Evolutionary conservation across 2,888 invertebrate species (phyloP).

Genomic region (Epinotia nisella): DNA sequence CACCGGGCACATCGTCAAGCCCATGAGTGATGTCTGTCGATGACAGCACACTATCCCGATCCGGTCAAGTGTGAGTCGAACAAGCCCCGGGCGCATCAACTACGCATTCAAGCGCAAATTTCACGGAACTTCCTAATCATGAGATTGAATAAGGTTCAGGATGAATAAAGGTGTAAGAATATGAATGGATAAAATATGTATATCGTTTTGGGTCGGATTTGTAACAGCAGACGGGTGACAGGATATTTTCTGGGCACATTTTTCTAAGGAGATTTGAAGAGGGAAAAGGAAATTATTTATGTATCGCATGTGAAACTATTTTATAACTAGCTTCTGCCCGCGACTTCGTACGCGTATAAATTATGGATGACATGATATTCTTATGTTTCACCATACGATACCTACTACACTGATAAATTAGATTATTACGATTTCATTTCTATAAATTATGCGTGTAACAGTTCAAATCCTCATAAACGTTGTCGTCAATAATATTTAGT

Average conservation of each 20-base stretch:
- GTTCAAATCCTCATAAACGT: too few species aligned
- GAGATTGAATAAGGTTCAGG: constrained; percentile 43
- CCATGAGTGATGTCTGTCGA: constrained; percentile 35
- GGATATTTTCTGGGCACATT: constrained; percentile 37
- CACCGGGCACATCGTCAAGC: constrained; percentile 18
- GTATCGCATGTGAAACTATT: not conserved
- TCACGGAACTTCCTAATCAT: constrained; percentile 38
- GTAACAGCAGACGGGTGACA: constrained; percentile 40
- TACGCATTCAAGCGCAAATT: constrained; percentile 36
- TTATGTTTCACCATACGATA: too few species aligned
- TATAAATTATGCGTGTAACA: too few species aligned
- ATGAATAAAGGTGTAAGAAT: constrained; percentile 42
- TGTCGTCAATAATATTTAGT: too few species aligned
- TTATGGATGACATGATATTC: too few species aligned
- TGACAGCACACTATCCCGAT: constrained; percentile 40
- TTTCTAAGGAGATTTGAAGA: constrained; percentile 26
- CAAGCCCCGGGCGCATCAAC: constrained; percentile 22
- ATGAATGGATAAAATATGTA: constrained; percentile 45
- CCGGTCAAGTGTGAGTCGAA: constrained; percentile 35
- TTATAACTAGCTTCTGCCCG: too few species aligned
- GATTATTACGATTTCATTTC: too few species aligned
- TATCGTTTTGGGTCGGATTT: constrained; percentile 43
- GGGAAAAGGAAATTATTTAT: constrained; percentile 25
- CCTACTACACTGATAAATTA: too few species aligned
- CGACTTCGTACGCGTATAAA: too few species aligned